Percentiles rank a stretch among this genome's conserved stretches.
Evolutionary conservation across 2,888 invertebrate species (phyloP).

Genomic region (Folsomia candida): DNA sequence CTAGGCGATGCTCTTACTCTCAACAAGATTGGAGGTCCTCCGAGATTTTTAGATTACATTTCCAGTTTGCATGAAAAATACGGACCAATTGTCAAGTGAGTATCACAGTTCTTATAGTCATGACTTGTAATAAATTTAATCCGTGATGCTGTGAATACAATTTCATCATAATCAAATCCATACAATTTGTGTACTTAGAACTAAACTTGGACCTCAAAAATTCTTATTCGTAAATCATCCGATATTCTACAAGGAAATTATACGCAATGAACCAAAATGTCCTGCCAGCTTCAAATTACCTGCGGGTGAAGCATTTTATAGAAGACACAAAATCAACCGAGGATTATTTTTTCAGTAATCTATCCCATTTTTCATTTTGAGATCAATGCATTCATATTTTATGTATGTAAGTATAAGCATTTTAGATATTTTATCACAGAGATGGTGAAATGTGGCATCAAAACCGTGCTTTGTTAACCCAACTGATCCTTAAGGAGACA

Average conservation of each 20-base stretch:
- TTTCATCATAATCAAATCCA: too few species aligned
- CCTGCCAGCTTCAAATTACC: slow-evolving; percentile 1
- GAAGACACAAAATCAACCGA: slow-evolving; percentile 4
- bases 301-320: background rate
- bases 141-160: too few species aligned
- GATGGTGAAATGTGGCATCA: slow-evolving; percentile 23
- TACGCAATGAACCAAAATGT: slow-evolving; percentile 17
- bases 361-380: too few species aligned
- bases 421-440: too few species aligned
- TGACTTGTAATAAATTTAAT: too few species aligned
- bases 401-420: too few species aligned
- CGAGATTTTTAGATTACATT: slow-evolving; percentile 8
- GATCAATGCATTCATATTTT: too few species aligned
- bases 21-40: slow-evolving; percentile 18
- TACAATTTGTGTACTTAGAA: background rate
- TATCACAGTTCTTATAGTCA: too few species aligned
- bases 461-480: slow-evolving; percentile 1
- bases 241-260: background rate
- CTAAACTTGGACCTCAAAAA: background rate
- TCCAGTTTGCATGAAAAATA: slow-evolving; percentile 19
- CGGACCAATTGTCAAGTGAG: slow-evolving; percentile 30
- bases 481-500: slow-evolving; percentile 9
- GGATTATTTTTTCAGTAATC: slow-evolving; percentile 29
- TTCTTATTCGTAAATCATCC: background rate
- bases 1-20: slow-evolving; percentile 21